Evolutionary conservation across 2,797 vertebrate genomes (phyloP), one percentile per base, ranked within the genome.

Genomic region (Bryconaethiops microstoma): DNA sequence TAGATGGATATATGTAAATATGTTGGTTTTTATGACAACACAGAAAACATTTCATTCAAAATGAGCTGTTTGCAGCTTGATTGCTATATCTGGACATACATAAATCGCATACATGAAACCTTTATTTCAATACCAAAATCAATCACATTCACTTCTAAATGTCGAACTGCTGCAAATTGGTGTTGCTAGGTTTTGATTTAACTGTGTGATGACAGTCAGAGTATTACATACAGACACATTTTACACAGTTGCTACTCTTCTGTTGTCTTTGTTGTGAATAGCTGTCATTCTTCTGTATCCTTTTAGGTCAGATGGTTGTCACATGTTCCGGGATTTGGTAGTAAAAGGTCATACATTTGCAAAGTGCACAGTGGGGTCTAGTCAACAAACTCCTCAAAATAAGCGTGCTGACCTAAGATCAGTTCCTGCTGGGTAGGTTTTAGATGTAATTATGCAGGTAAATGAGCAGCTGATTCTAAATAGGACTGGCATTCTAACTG

Each of bases 271-370:
- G 78, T 76, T 79, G 59, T 65, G 68, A 83, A 79, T 76, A 83
- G 72, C 73, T 19, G 77, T 77, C 73, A 72, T 50, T 81, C 57
- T 62, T 29, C 12, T 17, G 21, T 40, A 35, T 79, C 12, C 35
- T 35, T 81, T 83, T 78, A 25, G 54, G 74, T 79, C 79, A 86
- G 85, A 77, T 79, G 81, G 82, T 59, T 64, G 76, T 76, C 83
- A 85, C 81, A 79, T 85, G 57, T 9, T 59, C n/a, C 8, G n/a
- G 19, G 6, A 48, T 25, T 13, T 48, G 45, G 45, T 54, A 50
- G 29, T 19, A 52, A 19, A 39, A 55, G 13, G 29, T 16, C 17
- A 55, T 70, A 23, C 9, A 2, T 14, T 42, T 29, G 52, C 19
- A 6, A 55, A 62, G 63, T 75, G 80, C 62, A 64, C 2, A 4